A percentile compares a stretch with the other conserved stretches of the same genome.
Evolutionary conservation across 2,797 vertebrate genomes (phyloP).

Genomic region (Myotis planiceps): DNA sequence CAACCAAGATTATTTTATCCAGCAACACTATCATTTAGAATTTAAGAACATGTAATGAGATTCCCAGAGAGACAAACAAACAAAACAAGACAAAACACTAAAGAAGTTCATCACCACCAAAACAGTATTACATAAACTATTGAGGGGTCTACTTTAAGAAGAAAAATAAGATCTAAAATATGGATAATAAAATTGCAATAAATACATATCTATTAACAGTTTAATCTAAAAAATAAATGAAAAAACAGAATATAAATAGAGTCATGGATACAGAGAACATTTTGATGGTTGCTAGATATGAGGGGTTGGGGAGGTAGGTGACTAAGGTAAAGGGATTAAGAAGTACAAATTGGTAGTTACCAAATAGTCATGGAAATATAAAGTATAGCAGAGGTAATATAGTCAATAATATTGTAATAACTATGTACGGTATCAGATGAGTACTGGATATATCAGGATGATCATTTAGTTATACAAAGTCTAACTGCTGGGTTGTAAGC

Average conservation of each 20-base stretch:
- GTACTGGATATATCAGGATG: not conserved
- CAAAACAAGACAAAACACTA: not conserved
- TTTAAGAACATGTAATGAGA: not conserved
- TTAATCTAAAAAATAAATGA: not conserved
- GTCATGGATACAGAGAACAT: not conserved
- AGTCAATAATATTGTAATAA: not conserved
- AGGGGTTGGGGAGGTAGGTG: not conserved
- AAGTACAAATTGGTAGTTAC: not conserved
- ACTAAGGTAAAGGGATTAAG: not conserved
- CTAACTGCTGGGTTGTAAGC: not conserved
- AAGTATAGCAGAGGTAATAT: not conserved
- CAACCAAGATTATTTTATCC: not conserved
- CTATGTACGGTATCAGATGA: not conserved
- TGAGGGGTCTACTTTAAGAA: not conserved
- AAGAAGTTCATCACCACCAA: not conserved
- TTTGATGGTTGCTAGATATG: not conserved
- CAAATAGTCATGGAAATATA: not conserved
- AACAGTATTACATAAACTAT: not conserved
- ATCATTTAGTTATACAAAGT: not conserved
- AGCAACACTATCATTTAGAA: not conserved
- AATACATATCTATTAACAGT: not conserved
- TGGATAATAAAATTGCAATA: not conserved
- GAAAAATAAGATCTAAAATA: not conserved
- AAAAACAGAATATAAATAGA: not conserved
- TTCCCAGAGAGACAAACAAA: not conserved